Percentiles rank a stretch among this genome's conserved stretches.
Conservation (phyloP, 2,113 vertebrate species). For the Strix uralensis region DNA sequence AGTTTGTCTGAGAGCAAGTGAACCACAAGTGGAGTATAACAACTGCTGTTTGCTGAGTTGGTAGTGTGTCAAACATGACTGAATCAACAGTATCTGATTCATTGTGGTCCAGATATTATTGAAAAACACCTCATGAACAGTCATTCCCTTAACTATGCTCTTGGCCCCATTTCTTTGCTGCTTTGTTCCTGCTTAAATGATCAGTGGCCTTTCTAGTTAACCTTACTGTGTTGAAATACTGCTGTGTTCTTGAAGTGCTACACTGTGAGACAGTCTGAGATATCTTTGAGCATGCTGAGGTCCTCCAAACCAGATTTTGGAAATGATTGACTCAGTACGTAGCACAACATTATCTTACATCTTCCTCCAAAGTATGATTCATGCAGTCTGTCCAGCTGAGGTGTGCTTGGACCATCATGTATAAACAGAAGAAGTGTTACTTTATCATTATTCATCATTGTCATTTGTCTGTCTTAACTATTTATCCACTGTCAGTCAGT, state of each 20-base stretch:
- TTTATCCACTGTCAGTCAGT: neutral
- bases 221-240: neutral
- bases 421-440: neutral
- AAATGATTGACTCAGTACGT: neutral
- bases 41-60: neutral
- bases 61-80: neutral
- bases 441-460: neutral
- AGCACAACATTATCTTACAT: neutral
- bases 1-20: neutral
- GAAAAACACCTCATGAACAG: neutral
- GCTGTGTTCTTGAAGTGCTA: neutral
- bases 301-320: neutral
- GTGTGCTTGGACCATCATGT: neutral
- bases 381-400: neutral
- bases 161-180: neutral
- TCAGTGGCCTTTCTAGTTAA: neutral
- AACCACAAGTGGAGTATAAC: fast-evolving
- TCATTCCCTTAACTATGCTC: neutral
- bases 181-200: neutral
- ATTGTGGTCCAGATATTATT: neutral
- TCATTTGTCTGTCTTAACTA: neutral
- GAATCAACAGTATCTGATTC: neutral
- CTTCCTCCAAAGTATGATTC: neutral
- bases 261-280: neutral
- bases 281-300: neutral